A percentile compares a stretch with the other conserved stretches of the same genome.
phyloP scores from a whole-genome alignment of 2,888 invertebrate species.

The Embidobia sp. region DNA sequence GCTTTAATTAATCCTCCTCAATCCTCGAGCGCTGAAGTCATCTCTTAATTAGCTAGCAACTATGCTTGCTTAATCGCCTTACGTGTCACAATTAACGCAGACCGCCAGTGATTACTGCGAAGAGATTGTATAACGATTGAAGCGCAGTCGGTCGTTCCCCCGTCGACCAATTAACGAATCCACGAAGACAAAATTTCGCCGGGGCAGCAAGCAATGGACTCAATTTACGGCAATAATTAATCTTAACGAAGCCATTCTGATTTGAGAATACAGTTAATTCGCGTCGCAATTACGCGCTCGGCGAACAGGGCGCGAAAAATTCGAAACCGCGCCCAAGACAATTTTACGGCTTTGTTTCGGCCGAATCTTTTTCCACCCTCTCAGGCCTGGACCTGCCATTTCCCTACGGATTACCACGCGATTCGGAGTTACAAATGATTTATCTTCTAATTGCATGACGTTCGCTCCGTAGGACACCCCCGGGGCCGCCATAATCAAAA shows the following conservation, averaged over 20 bases:
- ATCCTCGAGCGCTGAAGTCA: slow-evolving; percentile 71
- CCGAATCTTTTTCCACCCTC: slow-evolving; percentile 58
- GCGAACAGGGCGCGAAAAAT: slow-evolving; percentile 14
- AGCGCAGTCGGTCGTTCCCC: slow-evolving; percentile 29
- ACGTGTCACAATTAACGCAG: slow-evolving; percentile 77
- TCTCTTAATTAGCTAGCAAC: slow-evolving; percentile 78
- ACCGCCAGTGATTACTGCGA: slow-evolving; percentile 69
- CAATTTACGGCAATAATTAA: slow-evolving; percentile 43
- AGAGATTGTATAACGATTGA: slow-evolving; percentile 69
- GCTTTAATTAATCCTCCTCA: slow-evolving; percentile 74
- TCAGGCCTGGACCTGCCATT: slow-evolving; percentile 53
- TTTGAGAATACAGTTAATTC: slow-evolving; percentile 40
- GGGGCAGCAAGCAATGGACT: no score
- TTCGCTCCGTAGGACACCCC: slow-evolving; percentile 70
- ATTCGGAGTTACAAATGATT: slow-evolving; percentile 79
- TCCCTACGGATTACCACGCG: slow-evolving; percentile 70
- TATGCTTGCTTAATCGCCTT: slow-evolving; percentile 76
- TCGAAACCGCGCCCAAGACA: no score
- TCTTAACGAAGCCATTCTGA: slow-evolving; percentile 53
- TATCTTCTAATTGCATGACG: slow-evolving; percentile 80
- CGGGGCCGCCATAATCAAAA: slow-evolving; percentile 76
- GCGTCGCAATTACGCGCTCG: slow-evolving; percentile 30
- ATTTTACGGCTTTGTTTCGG: slow-evolving; percentile 53
- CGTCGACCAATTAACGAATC: slow-evolving; percentile 53
- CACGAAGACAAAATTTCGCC: slow-evolving; percentile 57